A percentile compares a stretch with the other conserved stretches of the same genome.
These are phyloP conservation scores for Sebastes goodei DNA, from an alignment of 2,797 vertebrate species.

Conservation along the genomic window DNA sequence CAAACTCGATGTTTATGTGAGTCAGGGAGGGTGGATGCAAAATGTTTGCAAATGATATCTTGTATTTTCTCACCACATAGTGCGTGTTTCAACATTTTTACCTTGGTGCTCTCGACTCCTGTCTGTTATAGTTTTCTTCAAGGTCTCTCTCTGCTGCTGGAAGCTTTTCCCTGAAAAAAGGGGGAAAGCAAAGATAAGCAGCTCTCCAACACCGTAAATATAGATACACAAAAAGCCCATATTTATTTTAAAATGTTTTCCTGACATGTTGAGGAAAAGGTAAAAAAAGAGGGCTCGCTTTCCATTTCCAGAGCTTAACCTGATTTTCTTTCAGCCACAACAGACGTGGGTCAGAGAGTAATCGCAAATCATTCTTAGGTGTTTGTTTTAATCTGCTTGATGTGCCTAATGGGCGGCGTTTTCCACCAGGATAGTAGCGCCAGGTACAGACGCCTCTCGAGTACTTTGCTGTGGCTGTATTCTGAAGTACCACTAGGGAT, in stretches of 20 bases:
- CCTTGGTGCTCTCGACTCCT: conserved; percentile 87
- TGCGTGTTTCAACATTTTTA: conserved; percentile 29
- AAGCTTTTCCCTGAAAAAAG: conserved; percentile 90
- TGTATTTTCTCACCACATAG: neutral
- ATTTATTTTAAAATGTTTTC: neutral
- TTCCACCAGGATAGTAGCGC: conserved; percentile 25
- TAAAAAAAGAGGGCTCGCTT: conserved; percentile 16
- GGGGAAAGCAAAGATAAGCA: neutral
- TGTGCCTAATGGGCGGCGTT: conserved; percentile 48
- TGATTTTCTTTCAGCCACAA: conserved; percentile 34
- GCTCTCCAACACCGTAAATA: neutral
- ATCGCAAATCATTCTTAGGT: conserved; percentile 57
- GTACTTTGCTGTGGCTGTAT: neutral
- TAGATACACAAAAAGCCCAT: neutral
- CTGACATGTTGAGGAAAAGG: neutral
- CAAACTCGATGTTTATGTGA: neutral
- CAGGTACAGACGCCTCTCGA: conserved; percentile 16
- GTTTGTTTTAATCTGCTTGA: conserved; percentile 64
- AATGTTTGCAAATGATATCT: neutral
- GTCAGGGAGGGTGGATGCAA: neutral
- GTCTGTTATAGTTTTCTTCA: conserved; percentile 95
- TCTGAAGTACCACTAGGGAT: neutral
- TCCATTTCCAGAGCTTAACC: conserved; percentile 57
- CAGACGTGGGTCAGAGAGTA: conserved; percentile 50
- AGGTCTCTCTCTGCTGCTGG: conserved; percentile 97